Percentiles rank a stretch among this genome's conserved stretches.
Evolutionary conservation across 2,888 invertebrate species (phyloP).

Genomic region (Polyommatus icarus): DNA sequence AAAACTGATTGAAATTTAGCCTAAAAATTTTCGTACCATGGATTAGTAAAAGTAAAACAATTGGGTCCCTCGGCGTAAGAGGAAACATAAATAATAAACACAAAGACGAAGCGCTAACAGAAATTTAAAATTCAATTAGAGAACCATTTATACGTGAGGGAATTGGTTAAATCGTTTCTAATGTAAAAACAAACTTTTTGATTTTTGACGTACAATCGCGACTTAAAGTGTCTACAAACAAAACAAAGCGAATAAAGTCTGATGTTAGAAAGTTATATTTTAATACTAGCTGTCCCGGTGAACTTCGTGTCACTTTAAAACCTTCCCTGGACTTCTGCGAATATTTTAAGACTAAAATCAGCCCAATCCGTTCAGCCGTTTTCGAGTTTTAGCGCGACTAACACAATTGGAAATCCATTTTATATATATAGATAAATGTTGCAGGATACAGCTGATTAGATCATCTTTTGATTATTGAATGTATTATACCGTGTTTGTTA

Average conservation of each 20-base stretch:
- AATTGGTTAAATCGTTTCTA: constrained; percentile 38
- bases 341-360: too few relatives aligned
- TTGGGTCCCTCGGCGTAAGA: constrained; percentile 17
- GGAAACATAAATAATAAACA: constrained; percentile 32
- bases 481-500: neutral
- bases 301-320: too few relatives aligned
- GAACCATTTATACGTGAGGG: constrained; percentile 51
- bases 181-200: constrained; percentile 38
- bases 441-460: neutral
- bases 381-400: too few relatives aligned
- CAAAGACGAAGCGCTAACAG: constrained; percentile 32
- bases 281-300: too few relatives aligned
- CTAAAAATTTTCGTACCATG: neutral
- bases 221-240: constrained; percentile 1
- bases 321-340: too few relatives aligned
- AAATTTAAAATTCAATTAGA: constrained; percentile 56
- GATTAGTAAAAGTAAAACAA: constrained; percentile 24
- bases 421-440: too few relatives aligned
- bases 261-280: neutral
- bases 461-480: too few relatives aligned
- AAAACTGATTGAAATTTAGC: neutral
- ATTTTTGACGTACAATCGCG: constrained; percentile 27
- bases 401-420: too few relatives aligned
- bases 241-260: neutral
- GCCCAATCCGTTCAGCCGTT: too few relatives aligned